Conservation (phyloP, 2,888 invertebrate species). For the Acanthoscelides obtectus region DNA sequence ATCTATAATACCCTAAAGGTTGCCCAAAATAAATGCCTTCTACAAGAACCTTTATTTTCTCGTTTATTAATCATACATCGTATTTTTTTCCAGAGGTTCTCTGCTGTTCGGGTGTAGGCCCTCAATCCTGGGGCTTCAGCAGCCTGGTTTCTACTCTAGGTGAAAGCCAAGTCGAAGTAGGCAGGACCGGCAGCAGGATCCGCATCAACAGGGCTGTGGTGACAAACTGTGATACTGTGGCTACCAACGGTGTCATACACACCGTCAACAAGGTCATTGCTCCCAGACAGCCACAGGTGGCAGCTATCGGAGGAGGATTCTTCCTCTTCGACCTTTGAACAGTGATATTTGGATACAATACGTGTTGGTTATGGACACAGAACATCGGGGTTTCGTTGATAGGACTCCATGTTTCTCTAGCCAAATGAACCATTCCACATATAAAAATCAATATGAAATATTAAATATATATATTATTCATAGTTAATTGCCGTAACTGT, state of each 20-base stretch:
- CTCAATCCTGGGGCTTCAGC: slow-evolving; percentile 44
- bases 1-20: too few species aligned
- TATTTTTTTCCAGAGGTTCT: slow-evolving; percentile 46
- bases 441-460: too few species aligned
- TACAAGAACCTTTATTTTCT: too few species aligned
- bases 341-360: slow-evolving; percentile 9
- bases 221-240: slow-evolving; percentile 50
- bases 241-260: slow-evolving; percentile 57
- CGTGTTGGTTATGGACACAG: not conserved
- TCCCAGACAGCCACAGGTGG: slow-evolving; percentile 38
- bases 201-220: slow-evolving; percentile 41
- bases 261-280: slow-evolving; percentile 52
- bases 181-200: slow-evolving; percentile 38
- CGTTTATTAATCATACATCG: too few species aligned
- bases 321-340: slow-evolving; percentile 42
- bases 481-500: too few species aligned
- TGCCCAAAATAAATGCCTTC: too few species aligned
- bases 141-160: slow-evolving; percentile 40
- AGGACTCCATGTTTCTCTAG: too few species aligned
- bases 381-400: too few species aligned
- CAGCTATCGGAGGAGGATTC: slow-evolving; percentile 37
- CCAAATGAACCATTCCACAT: too few species aligned
- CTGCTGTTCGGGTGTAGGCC: slow-evolving; percentile 45
- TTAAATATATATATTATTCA: too few species aligned
- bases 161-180: slow-evolving; percentile 39